Percentiles rank a stretch among this genome's conserved stretches.
These are phyloP conservation scores for Jacana jacana DNA, from an alignment of 2,113 vertebrate species.

Conservation along the genomic window DNA sequence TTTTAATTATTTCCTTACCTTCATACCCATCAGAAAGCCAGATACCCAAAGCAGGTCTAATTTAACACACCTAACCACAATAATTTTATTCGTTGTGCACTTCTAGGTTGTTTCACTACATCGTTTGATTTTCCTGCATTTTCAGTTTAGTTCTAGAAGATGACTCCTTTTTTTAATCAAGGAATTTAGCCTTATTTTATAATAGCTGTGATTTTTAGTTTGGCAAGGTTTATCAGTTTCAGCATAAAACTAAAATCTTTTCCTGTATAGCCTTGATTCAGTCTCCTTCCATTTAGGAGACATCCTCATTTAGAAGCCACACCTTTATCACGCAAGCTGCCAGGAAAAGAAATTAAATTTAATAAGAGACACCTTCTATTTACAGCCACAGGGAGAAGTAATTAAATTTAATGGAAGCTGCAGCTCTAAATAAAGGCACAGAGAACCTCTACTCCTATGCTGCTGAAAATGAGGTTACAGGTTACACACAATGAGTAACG, in stretches of 20 bases:
- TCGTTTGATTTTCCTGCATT: background rate
- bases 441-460: background rate
- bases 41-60: background rate
- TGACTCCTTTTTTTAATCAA: background rate
- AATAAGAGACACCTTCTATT: conserved; percentile 27
- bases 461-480: conserved; percentile 2
- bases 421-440: conserved; percentile 43
- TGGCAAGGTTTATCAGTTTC: background rate
- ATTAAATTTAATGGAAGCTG: conserved; percentile 63
- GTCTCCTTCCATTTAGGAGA: background rate
- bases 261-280: background rate
- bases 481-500: background rate
- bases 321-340: background rate
- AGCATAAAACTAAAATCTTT: background rate
- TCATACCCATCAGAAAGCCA: background rate
- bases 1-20: background rate
- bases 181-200: background rate
- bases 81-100: background rate
- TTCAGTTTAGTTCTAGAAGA: background rate
- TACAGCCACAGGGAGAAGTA: conserved; percentile 28
- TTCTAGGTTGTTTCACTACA: background rate
- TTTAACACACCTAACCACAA: background rate
- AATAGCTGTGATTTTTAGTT: background rate
- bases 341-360: conserved; percentile 53
- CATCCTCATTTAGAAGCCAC: background rate